Evolutionary conservation across 2,113 vertebrate species (phyloP).

Genomic region (Syrrhaptes paradoxus): DNA sequence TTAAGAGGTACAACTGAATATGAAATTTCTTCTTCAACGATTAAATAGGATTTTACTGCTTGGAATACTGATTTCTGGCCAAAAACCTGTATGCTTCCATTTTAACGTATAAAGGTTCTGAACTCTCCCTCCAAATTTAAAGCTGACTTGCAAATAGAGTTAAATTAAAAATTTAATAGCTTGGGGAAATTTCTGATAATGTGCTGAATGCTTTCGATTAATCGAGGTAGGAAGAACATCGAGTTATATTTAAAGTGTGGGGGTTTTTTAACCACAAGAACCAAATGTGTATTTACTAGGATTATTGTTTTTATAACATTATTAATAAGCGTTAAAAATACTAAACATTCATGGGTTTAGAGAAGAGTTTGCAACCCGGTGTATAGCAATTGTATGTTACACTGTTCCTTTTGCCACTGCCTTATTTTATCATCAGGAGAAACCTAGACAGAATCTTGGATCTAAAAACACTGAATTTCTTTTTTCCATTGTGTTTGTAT

Average conservation of each 20-base stretch:
- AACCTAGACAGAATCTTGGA: neutral
- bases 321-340: neutral
- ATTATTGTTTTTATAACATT: neutral
- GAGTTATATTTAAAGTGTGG: neutral
- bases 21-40: neutral
- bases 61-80: neutral
- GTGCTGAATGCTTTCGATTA: neutral
- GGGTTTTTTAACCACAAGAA: neutral
- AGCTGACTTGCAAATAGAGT: neutral
- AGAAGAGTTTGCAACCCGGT: neutral
- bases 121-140: neutral
- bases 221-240: neutral
- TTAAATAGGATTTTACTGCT: neutral
- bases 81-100: neutral
- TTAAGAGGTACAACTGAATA: neutral
- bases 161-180: neutral
- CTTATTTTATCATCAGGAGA: neutral
- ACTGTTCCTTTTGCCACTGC: neutral
- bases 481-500: neutral
- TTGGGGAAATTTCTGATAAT: neutral
- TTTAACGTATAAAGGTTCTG: neutral
- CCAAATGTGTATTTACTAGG: neutral
- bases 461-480: neutral
- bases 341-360: neutral
- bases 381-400: neutral